A percentile compares a stretch with the other conserved stretches of the same genome.
Evolutionary conservation across 1,140 invertebrate species (phyloP).

Genomic region (Daktulosphaira vitifoliae): DNA sequence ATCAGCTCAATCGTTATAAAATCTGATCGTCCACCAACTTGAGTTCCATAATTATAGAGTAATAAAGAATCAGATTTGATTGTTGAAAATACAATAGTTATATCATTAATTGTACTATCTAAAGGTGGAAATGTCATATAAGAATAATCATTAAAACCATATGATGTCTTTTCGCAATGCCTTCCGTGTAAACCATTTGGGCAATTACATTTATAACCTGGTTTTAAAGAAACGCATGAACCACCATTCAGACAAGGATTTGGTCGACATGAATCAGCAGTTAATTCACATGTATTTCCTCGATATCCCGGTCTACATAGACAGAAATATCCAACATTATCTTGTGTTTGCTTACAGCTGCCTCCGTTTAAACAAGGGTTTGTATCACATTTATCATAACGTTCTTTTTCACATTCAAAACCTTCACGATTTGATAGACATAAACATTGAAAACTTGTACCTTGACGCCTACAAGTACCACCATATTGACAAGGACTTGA

Average conservation of each 20-base stretch:
- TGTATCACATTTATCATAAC: slow-evolving; percentile 69
- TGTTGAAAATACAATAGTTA: slow-evolving; percentile 83
- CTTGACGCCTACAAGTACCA: slow-evolving; percentile 70
- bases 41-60: slow-evolving; percentile 80
- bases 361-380: slow-evolving; percentile 84
- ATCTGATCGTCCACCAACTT: slow-evolving; percentile 78
- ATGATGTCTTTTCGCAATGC: slow-evolving; percentile 81
- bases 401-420: slow-evolving; percentile 70
- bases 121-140: slow-evolving; percentile 79
- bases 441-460: slow-evolving; percentile 70
- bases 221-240: slow-evolving; percentile 68
- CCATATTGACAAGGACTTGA: slow-evolving; percentile 77
- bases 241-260: slow-evolving; percentile 83
- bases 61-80: slow-evolving; percentile 75
- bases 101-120: slow-evolving; percentile 79
- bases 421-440: slow-evolving; percentile 70
- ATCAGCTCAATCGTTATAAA: slow-evolving; percentile 85
- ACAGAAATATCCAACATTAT: slow-evolving; percentile 80
- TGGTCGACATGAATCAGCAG: slow-evolving; percentile 77
- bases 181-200: slow-evolving; percentile 76
- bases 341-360: slow-evolving; percentile 74
- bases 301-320: slow-evolving; percentile 79
- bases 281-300: slow-evolving; percentile 76
- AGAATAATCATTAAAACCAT: slow-evolving; percentile 78
- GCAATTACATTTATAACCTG: slow-evolving; percentile 80